Percentiles rank a stretch among this genome's conserved stretches.
Evolutionary conservation across 2,113 vertebrate genomes (phyloP).

Genomic region (Triplophysa dalaica): DNA sequence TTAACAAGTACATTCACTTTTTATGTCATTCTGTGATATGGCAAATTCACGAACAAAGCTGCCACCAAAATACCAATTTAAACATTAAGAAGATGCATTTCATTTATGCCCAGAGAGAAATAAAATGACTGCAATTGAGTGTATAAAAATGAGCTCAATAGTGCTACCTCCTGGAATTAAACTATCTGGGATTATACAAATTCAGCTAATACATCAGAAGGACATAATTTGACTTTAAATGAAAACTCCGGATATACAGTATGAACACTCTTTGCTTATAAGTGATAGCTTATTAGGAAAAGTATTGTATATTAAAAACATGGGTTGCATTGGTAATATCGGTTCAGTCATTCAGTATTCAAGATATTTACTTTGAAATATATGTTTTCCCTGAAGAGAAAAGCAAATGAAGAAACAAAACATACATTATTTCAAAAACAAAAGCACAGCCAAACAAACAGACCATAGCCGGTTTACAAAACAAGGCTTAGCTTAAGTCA

Average conservation of each 20-base stretch:
- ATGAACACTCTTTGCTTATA: constrained; percentile 4
- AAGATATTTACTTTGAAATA: not conserved
- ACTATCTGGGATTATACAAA: too few species aligned
- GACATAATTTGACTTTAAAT: not conserved
- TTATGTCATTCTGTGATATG: constrained; percentile 4
- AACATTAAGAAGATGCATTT: not conserved
- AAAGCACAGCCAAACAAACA: not conserved
- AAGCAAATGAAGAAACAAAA: not conserved
- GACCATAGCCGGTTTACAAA: not conserved
- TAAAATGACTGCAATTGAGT: constrained; percentile 5
- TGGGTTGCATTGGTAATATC: not conserved
- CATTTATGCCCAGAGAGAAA: not conserved
- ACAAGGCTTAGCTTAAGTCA: too few species aligned
- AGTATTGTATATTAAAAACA: not conserved
- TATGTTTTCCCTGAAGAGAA: constrained; percentile 17
- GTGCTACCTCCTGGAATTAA: constrained; percentile 18
- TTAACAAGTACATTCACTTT: not conserved
- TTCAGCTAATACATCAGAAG: not conserved
- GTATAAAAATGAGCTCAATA: constrained; percentile 8
- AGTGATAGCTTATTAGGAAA: constrained; percentile 15
- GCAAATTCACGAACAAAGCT: constrained; percentile 39
- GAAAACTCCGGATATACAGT: not conserved
- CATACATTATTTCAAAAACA: not conserved
- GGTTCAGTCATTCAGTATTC: constrained; percentile 15
- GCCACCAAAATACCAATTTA: constrained; percentile 31